phyloP scores from a whole-genome alignment of 1,140 invertebrate species.

The Rhysida immarginata region DNA sequence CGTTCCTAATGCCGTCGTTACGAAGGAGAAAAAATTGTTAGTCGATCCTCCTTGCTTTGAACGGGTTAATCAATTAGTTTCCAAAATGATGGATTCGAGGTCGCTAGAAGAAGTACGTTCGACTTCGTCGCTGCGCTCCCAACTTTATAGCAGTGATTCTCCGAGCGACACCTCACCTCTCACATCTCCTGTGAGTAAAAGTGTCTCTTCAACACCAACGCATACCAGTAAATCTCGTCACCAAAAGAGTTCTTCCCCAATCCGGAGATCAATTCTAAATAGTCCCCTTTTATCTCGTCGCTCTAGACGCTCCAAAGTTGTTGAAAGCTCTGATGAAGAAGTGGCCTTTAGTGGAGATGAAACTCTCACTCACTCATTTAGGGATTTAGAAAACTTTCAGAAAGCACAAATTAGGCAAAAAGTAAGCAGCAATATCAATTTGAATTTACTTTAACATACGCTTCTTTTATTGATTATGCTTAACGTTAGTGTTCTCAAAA shows the following conservation, averaged over 20 bases:
- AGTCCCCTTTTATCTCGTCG: slow-evolving; percentile 58
- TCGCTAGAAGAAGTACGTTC: background rate
- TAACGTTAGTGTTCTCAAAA: too few relatives aligned
- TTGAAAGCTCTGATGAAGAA: slow-evolving; percentile 78
- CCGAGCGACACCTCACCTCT: background rate
- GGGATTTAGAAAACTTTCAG: slow-evolving; percentile 83
- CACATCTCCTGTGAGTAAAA: background rate
- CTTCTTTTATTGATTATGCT: too few relatives aligned
- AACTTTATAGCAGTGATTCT: background rate
- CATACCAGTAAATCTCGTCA: background rate
- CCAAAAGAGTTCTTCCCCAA: slow-evolving; percentile 1
- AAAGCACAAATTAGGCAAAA: slow-evolving; percentile 86
- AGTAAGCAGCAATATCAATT: too few relatives aligned
- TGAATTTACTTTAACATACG: too few relatives aligned
- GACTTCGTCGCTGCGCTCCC: background rate
- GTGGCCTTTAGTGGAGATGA: slow-evolving; percentile 37
- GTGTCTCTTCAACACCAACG: background rate
- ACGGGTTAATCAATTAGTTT: background rate
- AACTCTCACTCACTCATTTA: slow-evolving; percentile 23
- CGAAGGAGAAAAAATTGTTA: background rate
- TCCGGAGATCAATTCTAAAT: slow-evolving; percentile 51
- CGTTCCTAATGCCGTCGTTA: background rate
- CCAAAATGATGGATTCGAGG: background rate
- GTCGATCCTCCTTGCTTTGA: background rate
- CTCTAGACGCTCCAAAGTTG: slow-evolving; percentile 50